A percentile compares a stretch with the other conserved stretches of the same genome.
phyloP scores from a whole-genome alignment of 1,140 invertebrate genomes.

The Paraescarpia echinospica region DNA sequence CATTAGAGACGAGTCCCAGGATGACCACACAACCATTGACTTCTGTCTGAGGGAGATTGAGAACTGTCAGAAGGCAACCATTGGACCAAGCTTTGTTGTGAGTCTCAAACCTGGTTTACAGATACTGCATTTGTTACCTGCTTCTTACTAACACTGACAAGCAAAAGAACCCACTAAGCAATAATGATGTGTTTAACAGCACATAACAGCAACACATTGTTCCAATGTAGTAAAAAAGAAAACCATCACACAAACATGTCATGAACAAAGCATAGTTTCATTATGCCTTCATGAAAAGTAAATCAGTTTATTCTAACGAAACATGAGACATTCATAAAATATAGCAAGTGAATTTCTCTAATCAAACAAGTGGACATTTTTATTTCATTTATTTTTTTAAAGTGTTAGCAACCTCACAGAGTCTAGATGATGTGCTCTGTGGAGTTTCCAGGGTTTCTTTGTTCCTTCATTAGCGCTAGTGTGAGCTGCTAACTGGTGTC shows the following conservation, averaged over 20 bases:
- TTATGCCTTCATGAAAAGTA: neutral
- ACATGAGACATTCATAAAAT: neutral
- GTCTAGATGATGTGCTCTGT: too few species aligned
- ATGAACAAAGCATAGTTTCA: neutral
- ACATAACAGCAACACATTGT: neutral
- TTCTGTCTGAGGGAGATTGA: conserved; percentile 28
- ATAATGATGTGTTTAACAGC: neutral
- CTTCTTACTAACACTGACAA: neutral
- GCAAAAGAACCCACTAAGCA: neutral
- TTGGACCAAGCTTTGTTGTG: conserved; percentile 32
- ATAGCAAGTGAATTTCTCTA: neutral
- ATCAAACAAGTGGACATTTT: neutral
- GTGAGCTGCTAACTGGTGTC: neutral
- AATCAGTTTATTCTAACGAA: neutral
- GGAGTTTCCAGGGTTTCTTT: too few species aligned
- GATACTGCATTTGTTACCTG: neutral
- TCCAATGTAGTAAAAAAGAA: neutral
- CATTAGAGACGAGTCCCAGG: conserved; percentile 29
- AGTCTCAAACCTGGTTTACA: neutral
- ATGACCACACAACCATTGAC: conserved; percentile 28
- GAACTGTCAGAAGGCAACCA: conserved; percentile 25
- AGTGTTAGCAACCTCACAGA: too few species aligned
- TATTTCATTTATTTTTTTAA: too few species aligned
- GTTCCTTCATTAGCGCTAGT: too few species aligned
- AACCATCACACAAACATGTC: neutral